These are phyloP conservation scores for Percopsis transmontana DNA, from an alignment of 2,113 vertebrate species.

Conservation along the genomic window DNA sequence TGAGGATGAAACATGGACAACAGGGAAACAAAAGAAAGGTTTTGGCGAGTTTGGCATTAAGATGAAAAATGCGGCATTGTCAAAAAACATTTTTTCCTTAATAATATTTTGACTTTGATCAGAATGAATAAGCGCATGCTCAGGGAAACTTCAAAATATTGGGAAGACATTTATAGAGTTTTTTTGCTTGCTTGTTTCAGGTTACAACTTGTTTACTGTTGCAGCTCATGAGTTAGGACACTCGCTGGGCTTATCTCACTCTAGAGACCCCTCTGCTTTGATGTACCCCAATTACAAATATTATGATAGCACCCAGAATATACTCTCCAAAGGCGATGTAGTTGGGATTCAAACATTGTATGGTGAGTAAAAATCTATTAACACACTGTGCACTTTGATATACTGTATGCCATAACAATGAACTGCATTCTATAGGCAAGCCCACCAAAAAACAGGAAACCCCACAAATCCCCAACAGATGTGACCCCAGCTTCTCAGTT, in stretches of 20 bases:
- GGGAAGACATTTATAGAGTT: too few species aligned
- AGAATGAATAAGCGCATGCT: too few species aligned
- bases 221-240: conserved; percentile 82
- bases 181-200: conserved; percentile 52
- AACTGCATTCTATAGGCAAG: conserved; percentile 50
- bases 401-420: background rate
- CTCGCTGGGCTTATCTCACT: conserved; percentile 78
- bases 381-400: background rate
- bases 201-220: conserved; percentile 72
- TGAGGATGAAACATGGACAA: conserved; percentile 66
- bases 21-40: conserved; percentile 45
- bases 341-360: conserved; percentile 79
- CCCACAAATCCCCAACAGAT: conserved; percentile 45
- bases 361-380: conserved; percentile 14
- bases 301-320: conserved; percentile 64
- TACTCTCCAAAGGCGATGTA: conserved; percentile 73
- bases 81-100: background rate
- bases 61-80: background rate
- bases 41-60: background rate
- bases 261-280: conserved; percentile 71
- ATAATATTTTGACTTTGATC: background rate
- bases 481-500: conserved; percentile 59
- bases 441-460: conserved; percentile 27
- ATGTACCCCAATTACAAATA: conserved; percentile 81
- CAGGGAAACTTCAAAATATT: too few species aligned